phyloP scores from a whole-genome alignment of 1,140 invertebrate genomes.

The Paralvinella palmiformis region DNA sequence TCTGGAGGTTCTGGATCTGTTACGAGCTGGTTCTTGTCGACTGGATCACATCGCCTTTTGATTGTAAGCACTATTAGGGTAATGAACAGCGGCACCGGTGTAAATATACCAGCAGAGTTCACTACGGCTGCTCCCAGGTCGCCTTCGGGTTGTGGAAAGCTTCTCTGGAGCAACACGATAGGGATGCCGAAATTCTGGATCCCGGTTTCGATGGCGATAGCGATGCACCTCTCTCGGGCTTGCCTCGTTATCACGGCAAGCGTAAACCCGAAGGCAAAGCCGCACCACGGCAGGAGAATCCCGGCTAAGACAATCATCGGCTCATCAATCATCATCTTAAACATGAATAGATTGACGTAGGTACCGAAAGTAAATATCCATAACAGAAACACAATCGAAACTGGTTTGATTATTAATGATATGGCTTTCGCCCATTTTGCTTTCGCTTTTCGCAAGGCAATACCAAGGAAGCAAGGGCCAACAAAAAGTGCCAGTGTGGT shows the following conservation, averaged over 20 bases:
- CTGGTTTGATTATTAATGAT: constrained; percentile 54
- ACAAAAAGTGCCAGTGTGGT: constrained; percentile 70
- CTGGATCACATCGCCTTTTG: too few relatives aligned
- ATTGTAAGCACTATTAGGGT: background rate
- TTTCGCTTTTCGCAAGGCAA: constrained; percentile 53
- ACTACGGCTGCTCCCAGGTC: constrained; percentile 48
- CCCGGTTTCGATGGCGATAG: constrained; percentile 54
- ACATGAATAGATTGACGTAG: constrained; percentile 84
- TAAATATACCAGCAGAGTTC: constrained; percentile 75
- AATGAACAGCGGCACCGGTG: constrained; percentile 71
- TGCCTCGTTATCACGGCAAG: constrained; percentile 60
- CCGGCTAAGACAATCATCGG: constrained; percentile 72
- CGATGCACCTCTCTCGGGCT: constrained; percentile 51
- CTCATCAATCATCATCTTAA: constrained; percentile 63
- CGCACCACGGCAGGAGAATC: constrained; percentile 73
- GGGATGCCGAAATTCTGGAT: constrained; percentile 52
- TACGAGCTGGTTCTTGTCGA: too few relatives aligned
- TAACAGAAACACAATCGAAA: constrained; percentile 73
- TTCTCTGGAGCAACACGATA: constrained; percentile 48
- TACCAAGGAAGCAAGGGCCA: constrained; percentile 73
- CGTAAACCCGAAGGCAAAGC: constrained; percentile 67
- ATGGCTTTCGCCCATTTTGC: constrained; percentile 50
- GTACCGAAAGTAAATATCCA: constrained; percentile 88
- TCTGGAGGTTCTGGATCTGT: too few relatives aligned
- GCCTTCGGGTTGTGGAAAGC: constrained; percentile 47